Conservation (phyloP, 2,888 invertebrate species). For the Mesoligia furuncula region DNA sequence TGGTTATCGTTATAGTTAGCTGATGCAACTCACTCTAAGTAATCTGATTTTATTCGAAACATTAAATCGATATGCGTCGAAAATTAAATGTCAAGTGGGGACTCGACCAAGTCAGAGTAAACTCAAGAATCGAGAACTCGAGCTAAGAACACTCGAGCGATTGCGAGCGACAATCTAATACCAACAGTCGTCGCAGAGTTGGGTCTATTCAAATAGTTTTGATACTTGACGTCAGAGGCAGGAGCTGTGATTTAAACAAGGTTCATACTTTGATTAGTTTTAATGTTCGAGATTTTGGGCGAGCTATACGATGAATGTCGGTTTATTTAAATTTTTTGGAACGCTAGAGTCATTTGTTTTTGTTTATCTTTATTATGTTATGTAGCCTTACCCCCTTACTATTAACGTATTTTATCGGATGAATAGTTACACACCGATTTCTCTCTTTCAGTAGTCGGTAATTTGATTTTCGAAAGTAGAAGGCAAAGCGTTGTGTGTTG, state of each 20-base stretch:
- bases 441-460: no score
- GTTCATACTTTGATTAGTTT: slow-evolving; percentile 53
- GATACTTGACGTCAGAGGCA: slow-evolving; percentile 59
- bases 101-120: slow-evolving; percentile 30
- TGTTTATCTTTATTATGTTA: background rate
- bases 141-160: slow-evolving; percentile 44
- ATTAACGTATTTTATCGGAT: no score
- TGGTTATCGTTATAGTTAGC: no score
- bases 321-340: background rate
- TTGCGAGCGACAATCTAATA: slow-evolving; percentile 59
- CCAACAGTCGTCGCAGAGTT: slow-evolving; percentile 53
- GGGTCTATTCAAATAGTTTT: slow-evolving; percentile 60
- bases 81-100: slow-evolving; percentile 53
- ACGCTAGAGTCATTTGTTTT: background rate
- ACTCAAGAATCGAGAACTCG: slow-evolving; percentile 37
- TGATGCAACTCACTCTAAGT: no score
- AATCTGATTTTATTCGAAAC: slow-evolving; percentile 23
- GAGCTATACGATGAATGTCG: background rate
- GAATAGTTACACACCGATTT: no score
- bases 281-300: slow-evolving; percentile 19
- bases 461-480: no score
- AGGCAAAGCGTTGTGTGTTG: no score
- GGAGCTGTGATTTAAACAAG: slow-evolving; percentile 43
- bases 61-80: slow-evolving; percentile 40
- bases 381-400: no score